Conservation (phyloP, 2,113 vertebrate genomes). For the Rhea americana region DNA sequence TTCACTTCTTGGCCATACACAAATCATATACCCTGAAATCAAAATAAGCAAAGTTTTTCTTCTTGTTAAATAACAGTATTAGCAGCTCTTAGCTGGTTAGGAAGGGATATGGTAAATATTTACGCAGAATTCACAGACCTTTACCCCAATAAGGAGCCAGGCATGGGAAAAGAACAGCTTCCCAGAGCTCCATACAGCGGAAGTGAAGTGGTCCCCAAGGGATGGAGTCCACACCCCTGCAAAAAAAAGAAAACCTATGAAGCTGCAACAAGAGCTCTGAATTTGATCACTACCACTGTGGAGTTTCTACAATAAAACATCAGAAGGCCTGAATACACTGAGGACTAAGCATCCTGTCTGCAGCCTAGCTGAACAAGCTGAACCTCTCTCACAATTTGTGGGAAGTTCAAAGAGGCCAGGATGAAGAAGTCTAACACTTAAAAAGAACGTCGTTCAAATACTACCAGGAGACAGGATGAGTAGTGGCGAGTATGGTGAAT, state of each 20-base stretch:
- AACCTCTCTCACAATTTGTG: rapidly evolving
- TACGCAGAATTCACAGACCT: constrained; percentile 75
- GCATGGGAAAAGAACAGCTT: constrained; percentile 74
- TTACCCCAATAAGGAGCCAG: constrained; percentile 70
- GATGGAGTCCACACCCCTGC: neutral
- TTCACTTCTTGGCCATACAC: neutral
- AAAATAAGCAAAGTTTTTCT: constrained; percentile 6
- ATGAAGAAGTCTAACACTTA: neutral
- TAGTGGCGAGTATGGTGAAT: rapidly evolving
- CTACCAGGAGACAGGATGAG: rapidly evolving
- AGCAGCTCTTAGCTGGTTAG: constrained; percentile 45
- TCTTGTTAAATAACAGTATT: neutral
- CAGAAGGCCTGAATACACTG: rapidly evolving
- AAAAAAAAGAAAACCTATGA: neutral
- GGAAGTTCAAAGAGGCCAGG: neutral
- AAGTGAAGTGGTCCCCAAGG: constrained; percentile 54
- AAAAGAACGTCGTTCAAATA: neutral
- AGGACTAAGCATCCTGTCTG: rapidly evolving
- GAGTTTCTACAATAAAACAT: too few species aligned
- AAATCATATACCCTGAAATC: neutral
- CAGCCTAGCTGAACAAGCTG: neutral
- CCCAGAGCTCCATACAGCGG: constrained; percentile 58
- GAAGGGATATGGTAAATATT: constrained; percentile 71
- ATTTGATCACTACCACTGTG: neutral
- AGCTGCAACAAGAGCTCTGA: neutral